Conservation (phyloP, 1,140 invertebrate species). For the Phymorhynchus buccinoides region DNA sequence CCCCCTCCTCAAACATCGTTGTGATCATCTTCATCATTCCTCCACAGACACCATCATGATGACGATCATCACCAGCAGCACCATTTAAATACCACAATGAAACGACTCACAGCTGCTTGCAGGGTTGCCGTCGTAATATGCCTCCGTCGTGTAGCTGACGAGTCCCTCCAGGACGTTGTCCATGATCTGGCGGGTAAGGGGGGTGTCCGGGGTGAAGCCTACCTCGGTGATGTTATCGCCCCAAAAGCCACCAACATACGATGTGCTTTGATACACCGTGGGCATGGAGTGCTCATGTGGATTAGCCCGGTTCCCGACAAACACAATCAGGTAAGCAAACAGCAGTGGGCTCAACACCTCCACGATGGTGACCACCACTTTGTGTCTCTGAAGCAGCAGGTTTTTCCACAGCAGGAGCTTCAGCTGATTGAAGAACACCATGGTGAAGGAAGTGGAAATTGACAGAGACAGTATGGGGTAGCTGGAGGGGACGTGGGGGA, state of each 20-base stretch:
- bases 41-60: no score
- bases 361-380: slow-evolving; percentile 58
- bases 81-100: no score
- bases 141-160: not conserved
- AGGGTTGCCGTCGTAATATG: no score
- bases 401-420: slow-evolving; percentile 69
- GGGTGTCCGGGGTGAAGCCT: slow-evolving; percentile 42
- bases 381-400: slow-evolving; percentile 60
- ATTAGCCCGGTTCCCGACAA: slow-evolving; percentile 55
- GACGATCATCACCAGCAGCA: no score
- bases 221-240: not conserved
- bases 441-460: slow-evolving; percentile 12
- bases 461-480: no score
- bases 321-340: slow-evolving; percentile 61
- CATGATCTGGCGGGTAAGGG: slow-evolving; percentile 43
- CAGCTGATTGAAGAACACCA: slow-evolving; percentile 54
- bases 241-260: not conserved
- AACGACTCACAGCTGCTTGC: no score
- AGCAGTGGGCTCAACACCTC: slow-evolving; percentile 64
- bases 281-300: slow-evolving; percentile 37
- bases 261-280: slow-evolving; percentile 31
- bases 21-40: no score
- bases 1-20: no score
- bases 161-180: not conserved
- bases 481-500: no score